phyloP scores from a whole-genome alignment of 2,113 vertebrate species.

The Takifugu flavidus region DNA sequence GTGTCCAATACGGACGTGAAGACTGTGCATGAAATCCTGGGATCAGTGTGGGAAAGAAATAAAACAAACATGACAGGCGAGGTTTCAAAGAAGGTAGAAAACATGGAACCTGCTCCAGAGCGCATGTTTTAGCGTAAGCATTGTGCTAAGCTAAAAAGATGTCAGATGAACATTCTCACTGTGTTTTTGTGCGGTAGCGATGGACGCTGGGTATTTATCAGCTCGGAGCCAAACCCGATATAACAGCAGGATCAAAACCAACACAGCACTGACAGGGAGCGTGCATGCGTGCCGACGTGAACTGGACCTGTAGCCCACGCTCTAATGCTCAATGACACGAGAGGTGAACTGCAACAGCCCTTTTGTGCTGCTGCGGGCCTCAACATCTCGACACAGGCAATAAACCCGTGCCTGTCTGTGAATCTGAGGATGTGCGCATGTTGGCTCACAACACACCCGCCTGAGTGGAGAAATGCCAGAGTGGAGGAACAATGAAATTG shows the following conservation, averaged over 20 bases:
- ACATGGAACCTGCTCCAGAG: no score
- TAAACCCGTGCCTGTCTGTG: conserved; percentile 14
- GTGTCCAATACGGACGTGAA: no score
- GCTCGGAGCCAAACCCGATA: conserved; percentile 7
- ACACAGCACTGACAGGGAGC: conserved; percentile 10
- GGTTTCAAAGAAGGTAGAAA: no score
- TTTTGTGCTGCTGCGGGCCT: conserved; percentile 54
- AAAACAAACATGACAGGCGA: no score
- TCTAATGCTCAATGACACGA: conserved; percentile 60
- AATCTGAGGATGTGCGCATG: not conserved
- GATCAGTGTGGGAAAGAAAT: not conserved
- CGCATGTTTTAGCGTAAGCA: no score
- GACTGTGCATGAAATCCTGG: not conserved
- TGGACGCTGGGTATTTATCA: conserved; percentile 25
- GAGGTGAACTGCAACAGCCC: conserved; percentile 59
- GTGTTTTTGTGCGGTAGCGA: no score
- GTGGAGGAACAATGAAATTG: no score
- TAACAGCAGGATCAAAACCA: conserved; percentile 32
- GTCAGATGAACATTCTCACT: not conserved
- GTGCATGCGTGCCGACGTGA: conserved; percentile 19
- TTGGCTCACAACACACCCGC: no score
- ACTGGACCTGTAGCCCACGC: conserved; percentile 52
- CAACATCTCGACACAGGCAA: conserved; percentile 36
- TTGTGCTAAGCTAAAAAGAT: not conserved
- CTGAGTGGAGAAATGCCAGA: no score